A percentile compares a stretch with the other conserved stretches of the same genome.
These are phyloP conservation scores for Symphodus melops DNA, from an alignment of 2,113 vertebrate species.

Conservation along the genomic window DNA sequence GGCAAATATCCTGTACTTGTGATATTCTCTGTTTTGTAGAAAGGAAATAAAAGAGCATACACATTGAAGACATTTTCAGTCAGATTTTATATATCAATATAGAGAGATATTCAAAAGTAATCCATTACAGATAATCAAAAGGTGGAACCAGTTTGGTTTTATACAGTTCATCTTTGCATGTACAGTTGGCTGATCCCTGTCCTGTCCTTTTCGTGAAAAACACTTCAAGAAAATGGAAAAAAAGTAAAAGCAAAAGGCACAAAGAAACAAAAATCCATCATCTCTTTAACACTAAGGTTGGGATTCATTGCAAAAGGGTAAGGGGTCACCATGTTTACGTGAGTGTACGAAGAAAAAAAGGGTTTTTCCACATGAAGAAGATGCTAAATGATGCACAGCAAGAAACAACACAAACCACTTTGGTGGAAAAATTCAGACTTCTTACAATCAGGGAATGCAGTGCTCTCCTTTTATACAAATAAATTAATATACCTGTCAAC, in stretches of 20 bases:
- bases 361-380: slow-evolving; percentile 12
- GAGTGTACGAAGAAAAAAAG: slow-evolving; percentile 44
- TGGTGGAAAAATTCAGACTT: slow-evolving; percentile 69
- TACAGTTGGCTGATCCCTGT: slow-evolving; percentile 58
- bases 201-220: slow-evolving; percentile 35
- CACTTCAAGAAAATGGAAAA: slow-evolving; percentile 22
- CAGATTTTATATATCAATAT: slow-evolving; percentile 84
- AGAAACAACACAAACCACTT: slow-evolving; percentile 80
- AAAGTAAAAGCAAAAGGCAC: slow-evolving; percentile 72
- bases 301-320: slow-evolving; percentile 34
- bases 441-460: slow-evolving; percentile 76
- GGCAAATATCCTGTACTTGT: no score
- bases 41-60: slow-evolving; percentile 34
- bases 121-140: slow-evolving; percentile 77
- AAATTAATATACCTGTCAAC: slow-evolving; percentile 78
- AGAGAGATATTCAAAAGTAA: slow-evolving; percentile 81
- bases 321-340: slow-evolving; percentile 28
- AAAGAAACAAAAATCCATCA: slow-evolving; percentile 46
- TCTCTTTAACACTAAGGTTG: slow-evolving; percentile 33
- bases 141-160: slow-evolving; percentile 75
- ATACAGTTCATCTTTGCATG: slow-evolving; percentile 63
- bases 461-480: slow-evolving; percentile 80
- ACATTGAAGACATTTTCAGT: slow-evolving; percentile 47
- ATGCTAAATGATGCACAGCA: slow-evolving; percentile 57
- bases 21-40: not conserved